A percentile compares a stretch with the other conserved stretches of the same genome.
phyloP scores from a whole-genome alignment of 2,113 vertebrate species.

The Calyptommatus sinebrachiatus region DNA sequence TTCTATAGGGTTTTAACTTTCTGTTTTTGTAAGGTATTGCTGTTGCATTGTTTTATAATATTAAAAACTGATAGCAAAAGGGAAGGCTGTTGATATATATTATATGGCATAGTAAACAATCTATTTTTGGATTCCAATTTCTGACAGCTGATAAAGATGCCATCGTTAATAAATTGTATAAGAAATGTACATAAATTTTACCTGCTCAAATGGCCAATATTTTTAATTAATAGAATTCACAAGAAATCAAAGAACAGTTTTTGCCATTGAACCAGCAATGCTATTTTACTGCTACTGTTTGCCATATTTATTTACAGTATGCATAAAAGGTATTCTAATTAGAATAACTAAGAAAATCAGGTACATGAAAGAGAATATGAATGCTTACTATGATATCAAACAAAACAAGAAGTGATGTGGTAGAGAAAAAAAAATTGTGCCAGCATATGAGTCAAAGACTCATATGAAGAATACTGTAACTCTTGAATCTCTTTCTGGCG shows the following conservation, averaged over 20 bases:
- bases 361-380: not conserved
- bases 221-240: not conserved
- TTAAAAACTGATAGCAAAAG: no score
- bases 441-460: not conserved
- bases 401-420: not conserved
- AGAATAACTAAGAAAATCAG: not conserved
- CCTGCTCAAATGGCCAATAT: not conserved
- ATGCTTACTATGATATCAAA: not conserved
- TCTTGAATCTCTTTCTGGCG: not conserved
- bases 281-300: not conserved
- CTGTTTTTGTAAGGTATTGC: no score
- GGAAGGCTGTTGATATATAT: no score
- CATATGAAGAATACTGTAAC: not conserved
- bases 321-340: not conserved
- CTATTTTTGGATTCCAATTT: not conserved
- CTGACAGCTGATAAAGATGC: not conserved
- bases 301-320: not conserved
- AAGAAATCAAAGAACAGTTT: no score
- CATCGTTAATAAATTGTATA: no score
- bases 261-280: not conserved
- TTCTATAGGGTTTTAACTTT: no score
- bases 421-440: not conserved
- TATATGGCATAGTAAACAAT: no score
- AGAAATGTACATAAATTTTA: not conserved
- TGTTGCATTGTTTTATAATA: no score